These are phyloP conservation scores for Pteromalus puparum DNA, from an alignment of 1,140 invertebrate genomes.

Conservation along the genomic window DNA sequence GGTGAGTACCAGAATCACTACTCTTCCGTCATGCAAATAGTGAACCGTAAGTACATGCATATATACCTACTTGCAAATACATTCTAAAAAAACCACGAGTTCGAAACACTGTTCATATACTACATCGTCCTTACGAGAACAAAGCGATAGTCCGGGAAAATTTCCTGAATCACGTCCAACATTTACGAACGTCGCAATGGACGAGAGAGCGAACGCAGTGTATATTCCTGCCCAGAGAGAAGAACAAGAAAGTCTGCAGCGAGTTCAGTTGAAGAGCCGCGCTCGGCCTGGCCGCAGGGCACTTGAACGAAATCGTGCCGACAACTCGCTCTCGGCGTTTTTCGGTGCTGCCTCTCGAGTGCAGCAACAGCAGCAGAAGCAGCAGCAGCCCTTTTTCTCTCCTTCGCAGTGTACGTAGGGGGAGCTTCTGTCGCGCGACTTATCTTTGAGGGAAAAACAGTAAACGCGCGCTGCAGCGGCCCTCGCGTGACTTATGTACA, in stretches of 20 bases:
- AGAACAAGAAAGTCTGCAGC: slow-evolving; percentile 26
- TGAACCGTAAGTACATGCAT: no score
- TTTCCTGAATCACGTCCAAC: background rate
- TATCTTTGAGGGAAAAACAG: slow-evolving; percentile 15
- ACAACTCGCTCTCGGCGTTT: slow-evolving; percentile 9
- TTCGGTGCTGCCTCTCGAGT: slow-evolving; percentile 22
- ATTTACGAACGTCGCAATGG: no score
- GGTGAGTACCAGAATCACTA: background rate
- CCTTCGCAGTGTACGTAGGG: background rate
- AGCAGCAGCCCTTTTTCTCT: background rate
- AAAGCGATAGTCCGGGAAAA: background rate
- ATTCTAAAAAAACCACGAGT: no score
- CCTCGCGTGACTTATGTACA: background rate
- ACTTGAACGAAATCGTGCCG: slow-evolving; percentile 45
- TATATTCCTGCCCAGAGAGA: background rate
- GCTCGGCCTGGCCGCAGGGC: background rate
- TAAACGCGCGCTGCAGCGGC: background rate
- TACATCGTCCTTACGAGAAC: no score
- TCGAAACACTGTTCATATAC: no score
- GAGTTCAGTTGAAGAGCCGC: background rate
- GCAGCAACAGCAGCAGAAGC: slow-evolving; percentile 6
- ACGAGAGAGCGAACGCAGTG: background rate
- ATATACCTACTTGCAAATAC: no score
- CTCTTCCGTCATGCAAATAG: no score
- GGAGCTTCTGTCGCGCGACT: background rate